phyloP scores from a whole-genome alignment of 2,113 vertebrate species.

The Fulica atra region DNA sequence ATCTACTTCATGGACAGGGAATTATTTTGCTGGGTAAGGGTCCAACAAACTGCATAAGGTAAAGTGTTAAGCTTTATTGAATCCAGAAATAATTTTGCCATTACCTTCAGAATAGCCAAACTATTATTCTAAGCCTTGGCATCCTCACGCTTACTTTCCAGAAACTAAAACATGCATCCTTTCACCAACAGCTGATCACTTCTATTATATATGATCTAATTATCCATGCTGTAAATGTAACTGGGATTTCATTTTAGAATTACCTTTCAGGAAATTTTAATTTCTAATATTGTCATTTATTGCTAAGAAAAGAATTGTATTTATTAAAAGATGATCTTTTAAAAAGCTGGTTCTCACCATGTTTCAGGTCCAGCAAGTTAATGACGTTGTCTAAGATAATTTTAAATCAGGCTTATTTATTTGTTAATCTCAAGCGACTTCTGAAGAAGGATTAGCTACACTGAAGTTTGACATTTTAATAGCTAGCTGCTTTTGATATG shows the following conservation, averaged over 20 bases:
- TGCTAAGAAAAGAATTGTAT: not conserved
- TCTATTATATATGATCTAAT: not conserved
- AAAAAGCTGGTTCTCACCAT: not conserved
- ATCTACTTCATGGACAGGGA: not conserved
- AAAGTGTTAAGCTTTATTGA: not conserved
- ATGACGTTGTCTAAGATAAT: not conserved
- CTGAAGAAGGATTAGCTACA: slow-evolving; percentile 30
- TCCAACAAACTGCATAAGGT: not conserved
- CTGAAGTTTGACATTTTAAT: slow-evolving; percentile 28
- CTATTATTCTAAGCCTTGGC: not conserved
- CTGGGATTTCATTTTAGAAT: not conserved
- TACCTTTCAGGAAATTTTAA: not conserved
- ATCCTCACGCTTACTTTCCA: not conserved
- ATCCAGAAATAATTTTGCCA: not conserved
- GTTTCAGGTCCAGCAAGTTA: not conserved
- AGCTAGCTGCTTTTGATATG: not conserved
- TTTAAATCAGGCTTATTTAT: slow-evolving; percentile 6
- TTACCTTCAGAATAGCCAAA: not conserved
- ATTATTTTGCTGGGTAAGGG: not conserved
- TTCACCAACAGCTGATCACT: not conserved
- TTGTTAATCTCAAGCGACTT: not conserved
- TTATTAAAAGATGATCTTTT: not conserved
- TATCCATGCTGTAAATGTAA: not conserved
- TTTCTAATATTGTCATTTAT: not conserved
- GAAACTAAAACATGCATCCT: not conserved